Base-by-base conservation (phyloP, 2,888 invertebrate genomes). In the Aphelenchoides bicaudatus region DNA sequence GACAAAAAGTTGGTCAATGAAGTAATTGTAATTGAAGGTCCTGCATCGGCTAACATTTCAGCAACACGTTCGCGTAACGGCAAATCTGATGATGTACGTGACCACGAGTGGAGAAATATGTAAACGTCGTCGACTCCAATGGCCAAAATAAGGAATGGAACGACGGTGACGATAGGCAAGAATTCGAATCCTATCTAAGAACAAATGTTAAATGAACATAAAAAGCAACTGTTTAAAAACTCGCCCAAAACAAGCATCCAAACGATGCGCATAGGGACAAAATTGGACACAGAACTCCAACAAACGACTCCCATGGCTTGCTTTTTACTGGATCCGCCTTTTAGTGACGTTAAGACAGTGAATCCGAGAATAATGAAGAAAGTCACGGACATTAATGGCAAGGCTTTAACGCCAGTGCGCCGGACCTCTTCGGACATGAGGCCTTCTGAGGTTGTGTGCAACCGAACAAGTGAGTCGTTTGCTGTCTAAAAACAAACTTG, bases 101-200 rank as follows among this genome's bases (percentile, higher is more conserved):
- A 68, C 78, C 78, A 78, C 10, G 74, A 68, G 50, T 79, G 75
- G 47, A 78, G 67, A 62, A 75, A 74, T 49, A 78, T 78, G 67
- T 72, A 78, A 2, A 75, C 78, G 47, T 78, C 78, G 61, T 78
- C 78, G 29, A 78, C 76, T 6, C 78, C 78, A 31, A 78, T 74
- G 30, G 78, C 75, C 13, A 78, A 60, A 31, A 78, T 67, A 39
- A 78, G 65, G 58, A 78, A 78, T 4, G 78, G 78, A 25, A 78
- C 75, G 5, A 78, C 78, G 5, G 73, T 73, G 30, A 77, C 72
- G 46, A 79, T 78, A 4, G 78, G 78, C 27, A 76, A 56, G 56
- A 73, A 77, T 46, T 78, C 75, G 57, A 73, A 77, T 16, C 71
- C 73, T 27, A 76, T 52, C 74, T 74, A 50, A 34, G 70, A 56